Base-by-base conservation (phyloP, 1,140 invertebrate species). In the Sinonovacula constricta region DNA sequence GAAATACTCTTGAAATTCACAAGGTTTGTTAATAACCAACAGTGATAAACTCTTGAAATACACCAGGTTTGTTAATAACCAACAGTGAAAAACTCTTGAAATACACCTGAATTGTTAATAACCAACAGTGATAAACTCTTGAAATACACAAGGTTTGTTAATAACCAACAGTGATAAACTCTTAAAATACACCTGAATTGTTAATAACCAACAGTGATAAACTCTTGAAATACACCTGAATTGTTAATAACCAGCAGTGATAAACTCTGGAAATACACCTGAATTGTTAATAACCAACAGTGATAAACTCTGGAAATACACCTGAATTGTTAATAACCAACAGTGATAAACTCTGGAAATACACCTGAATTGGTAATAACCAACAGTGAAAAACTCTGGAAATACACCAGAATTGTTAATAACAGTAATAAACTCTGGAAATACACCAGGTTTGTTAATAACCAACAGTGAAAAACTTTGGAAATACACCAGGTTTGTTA, bases 161-260 rank as follows among this genome's bases (percentile, higher is more conserved):
- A n/a, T 99, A n/a, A n/a, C n/a, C n/a, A 0, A 99, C 98, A 45
- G 99, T 98, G 87, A 99, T 99, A 89, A 99, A 99, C 93, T 99
- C 93, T 97, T 91, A 78, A 12, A 88, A 80, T 31, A 59, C 67
- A 60, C 51, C 45, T 69, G 45, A 28, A n/a, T n/a, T n/a, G n/a
- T n/a, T n/a, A n/a, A n/a, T n/a, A n/a, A n/a, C n/a, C n/a, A 53
- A 60, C n/a, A 78, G 2, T 53, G 10, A 54, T 31, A 51, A 49
- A 7, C 53, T 39, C 3, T 65, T n/a, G n/a, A 33, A 54, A 57
- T 28, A 22, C 10, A 57, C 26, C 31, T 28, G 57, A 26, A 10
- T 14, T 12, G 12, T 18, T 59, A 26, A 59, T 26, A 59, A 60
- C 2, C 26, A 2, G 26, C 1, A 53, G n/a, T n/a, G n/a, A 3